A percentile compares a stretch with the other conserved stretches of the same genome.
Evolutionary conservation across 2,113 vertebrate genomes (phyloP).

Genomic region (Propithecus coquereli): DNA sequence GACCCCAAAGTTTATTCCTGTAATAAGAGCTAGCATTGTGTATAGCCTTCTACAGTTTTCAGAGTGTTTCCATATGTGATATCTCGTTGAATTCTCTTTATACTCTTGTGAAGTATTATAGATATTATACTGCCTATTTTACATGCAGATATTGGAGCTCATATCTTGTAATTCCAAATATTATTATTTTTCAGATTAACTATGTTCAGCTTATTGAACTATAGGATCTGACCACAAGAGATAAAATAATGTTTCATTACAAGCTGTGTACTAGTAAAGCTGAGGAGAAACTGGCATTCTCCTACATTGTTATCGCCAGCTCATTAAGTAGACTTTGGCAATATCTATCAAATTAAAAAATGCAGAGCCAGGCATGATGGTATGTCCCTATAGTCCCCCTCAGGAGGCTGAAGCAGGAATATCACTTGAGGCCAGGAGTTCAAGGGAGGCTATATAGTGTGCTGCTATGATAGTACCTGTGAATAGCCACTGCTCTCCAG

Average conservation of each 20-base stretch:
- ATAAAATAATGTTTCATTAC: not conserved
- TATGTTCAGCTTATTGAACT: not conserved
- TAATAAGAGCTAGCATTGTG: not conserved
- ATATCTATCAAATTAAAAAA: not conserved
- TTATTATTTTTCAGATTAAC: not conserved
- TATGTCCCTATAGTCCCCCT: not conserved
- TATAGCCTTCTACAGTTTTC: not conserved
- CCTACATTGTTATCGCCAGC: not conserved
- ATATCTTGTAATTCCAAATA: not conserved
- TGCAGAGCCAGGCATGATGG: not conserved
- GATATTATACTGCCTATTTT: not conserved
- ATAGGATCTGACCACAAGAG: not conserved
- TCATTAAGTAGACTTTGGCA: not conserved
- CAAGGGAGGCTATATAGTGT: not conserved
- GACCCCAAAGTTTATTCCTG: not conserved
- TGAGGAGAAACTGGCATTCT: not conserved
- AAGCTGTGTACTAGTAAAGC: not conserved
- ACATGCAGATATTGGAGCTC: not conserved
- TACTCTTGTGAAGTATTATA: not conserved
- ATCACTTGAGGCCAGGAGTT: not conserved
- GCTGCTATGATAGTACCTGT: not conserved
- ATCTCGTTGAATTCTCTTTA: not conserved
- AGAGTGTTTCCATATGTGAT: not conserved
- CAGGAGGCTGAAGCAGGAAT: not conserved
- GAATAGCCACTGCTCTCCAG: not conserved